Base-by-base conservation (phyloP, 35 echinoderm and acorn worm species). In the Heliocidaris tuberculata region DNA sequence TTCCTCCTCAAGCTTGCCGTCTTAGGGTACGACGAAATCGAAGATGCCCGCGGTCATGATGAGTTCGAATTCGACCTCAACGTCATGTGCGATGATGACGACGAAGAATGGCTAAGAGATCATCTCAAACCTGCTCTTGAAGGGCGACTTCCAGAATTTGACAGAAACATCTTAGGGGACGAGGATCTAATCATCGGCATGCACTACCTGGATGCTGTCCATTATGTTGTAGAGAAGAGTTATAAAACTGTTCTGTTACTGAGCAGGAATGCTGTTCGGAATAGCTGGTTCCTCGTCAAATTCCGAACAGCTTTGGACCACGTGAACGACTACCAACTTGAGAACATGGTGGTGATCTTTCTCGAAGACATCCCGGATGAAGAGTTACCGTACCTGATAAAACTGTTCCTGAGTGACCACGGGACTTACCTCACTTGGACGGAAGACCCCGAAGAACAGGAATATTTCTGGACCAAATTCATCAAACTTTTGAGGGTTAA, bases 31-130 rank as follows among this genome's bases (percentile, higher is more conserved):
- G 87, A 89, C 31, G 87, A 42, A 24, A 47, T 89, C 31, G 87
- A 89, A 30, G 87, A 89, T 42, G 87, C 10, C 32, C 31, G 87
- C 15, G 87, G 19, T 42, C 31, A 32, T 42, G 31, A 5, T 16
- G 47, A 89, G 15, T 89, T 42, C 87, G 32, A 19, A 24, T 89
- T 35, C 29, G 87, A 89, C 47, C 31, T 89, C 87, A 89, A 89
- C 87, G 31, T 89, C 87, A 89, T 89, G 87, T 89, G 31, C 87
- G 87, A 42, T 7, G 87, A 89, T 48, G 87, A 89, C 17, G 87
- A 89, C 24, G 87, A 89, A 19, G 31, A 32, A 16, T 89, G 87
- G 87, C 12, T 89, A 11, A 89, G 24, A 13, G 87, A 31, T 2
- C 87, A 89, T 17, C 32, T 89, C 87, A 89, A 89, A 89, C 87